These are phyloP conservation scores for Epinotia bilunana DNA, from an alignment of 2,888 invertebrate genomes.

Conservation along the genomic window DNA sequence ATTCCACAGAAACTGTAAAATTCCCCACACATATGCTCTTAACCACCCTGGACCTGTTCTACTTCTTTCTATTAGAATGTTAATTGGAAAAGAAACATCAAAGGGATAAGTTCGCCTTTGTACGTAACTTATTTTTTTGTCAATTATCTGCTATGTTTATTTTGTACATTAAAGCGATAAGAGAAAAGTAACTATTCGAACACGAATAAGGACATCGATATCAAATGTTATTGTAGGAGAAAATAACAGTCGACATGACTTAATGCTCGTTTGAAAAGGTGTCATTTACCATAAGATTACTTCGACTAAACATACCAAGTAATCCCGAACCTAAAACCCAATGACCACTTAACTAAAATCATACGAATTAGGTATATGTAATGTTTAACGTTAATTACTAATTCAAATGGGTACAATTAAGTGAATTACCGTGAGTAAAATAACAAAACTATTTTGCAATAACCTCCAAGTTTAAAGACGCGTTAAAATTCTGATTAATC, in stretches of 20 bases:
- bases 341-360: neutral
- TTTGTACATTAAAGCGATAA: too few species aligned
- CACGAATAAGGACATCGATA: too few species aligned
- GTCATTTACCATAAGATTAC: conserved; percentile 5
- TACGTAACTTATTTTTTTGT: too few species aligned
- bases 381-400: neutral
- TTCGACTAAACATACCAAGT: neutral
- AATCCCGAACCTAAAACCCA: neutral
- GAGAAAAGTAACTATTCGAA: too few species aligned
- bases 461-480: conserved; percentile 4
- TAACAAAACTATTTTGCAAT: conserved; percentile 20
- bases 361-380: neutral
- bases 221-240: too few species aligned
- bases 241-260: neutral
- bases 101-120: too few species aligned
- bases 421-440: neutral
- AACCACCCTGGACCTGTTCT: too few species aligned
- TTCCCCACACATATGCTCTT: too few species aligned
- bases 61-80: too few species aligned
- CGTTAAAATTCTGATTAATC: conserved; percentile 30
- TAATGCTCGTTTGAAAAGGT: neutral
- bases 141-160: too few species aligned
- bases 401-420: conserved; percentile 15
- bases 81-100: too few species aligned
- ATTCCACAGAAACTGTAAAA: too few species aligned